Conservation (phyloP, 2,113 vertebrate species). For the Syngnathoides biaculeatus region DNA sequence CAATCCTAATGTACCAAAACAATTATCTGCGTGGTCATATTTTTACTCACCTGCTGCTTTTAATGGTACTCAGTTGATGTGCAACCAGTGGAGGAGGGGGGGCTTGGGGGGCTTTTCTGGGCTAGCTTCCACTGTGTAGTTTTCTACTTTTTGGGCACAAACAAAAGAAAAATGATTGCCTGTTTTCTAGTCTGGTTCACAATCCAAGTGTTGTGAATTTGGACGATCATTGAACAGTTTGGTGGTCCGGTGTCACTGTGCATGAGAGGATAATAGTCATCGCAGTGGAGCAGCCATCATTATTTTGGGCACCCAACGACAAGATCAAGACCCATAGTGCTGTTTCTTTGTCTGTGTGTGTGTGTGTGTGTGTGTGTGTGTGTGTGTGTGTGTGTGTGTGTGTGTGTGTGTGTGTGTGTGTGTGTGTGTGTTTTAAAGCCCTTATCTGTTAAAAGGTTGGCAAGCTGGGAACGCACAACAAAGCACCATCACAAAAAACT, state of each 20-base stretch:
- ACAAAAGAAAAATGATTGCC: background rate
- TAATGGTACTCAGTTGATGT: slow-evolving; percentile 7
- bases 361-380: background rate
- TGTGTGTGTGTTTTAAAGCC: background rate
- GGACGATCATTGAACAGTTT: background rate
- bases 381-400: background rate
- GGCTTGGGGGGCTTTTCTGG: too few species aligned
- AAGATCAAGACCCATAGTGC: slow-evolving; percentile 2
- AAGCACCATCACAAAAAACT: background rate
- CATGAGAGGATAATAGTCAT: slow-evolving; percentile 1
- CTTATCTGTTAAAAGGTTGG: background rate
- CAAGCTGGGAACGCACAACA: background rate
- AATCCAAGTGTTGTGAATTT: slow-evolving; percentile 9
- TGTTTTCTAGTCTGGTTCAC: background rate
- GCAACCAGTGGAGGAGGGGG: slow-evolving; percentile 10
- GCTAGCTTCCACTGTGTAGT: background rate
- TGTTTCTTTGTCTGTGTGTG: background rate
- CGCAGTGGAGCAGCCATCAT: slow-evolving; percentile 7
- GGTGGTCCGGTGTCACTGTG: background rate
- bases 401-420: background rate
- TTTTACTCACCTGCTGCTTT: slow-evolving; percentile 19
- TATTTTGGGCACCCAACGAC: background rate
- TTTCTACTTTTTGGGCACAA: background rate
- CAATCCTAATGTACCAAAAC: slow-evolving; percentile 5
- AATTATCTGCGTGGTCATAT: slow-evolving; percentile 14